Base-by-base conservation (phyloP, 2,113 vertebrate species). In the Rhabdornis inornatus region DNA sequence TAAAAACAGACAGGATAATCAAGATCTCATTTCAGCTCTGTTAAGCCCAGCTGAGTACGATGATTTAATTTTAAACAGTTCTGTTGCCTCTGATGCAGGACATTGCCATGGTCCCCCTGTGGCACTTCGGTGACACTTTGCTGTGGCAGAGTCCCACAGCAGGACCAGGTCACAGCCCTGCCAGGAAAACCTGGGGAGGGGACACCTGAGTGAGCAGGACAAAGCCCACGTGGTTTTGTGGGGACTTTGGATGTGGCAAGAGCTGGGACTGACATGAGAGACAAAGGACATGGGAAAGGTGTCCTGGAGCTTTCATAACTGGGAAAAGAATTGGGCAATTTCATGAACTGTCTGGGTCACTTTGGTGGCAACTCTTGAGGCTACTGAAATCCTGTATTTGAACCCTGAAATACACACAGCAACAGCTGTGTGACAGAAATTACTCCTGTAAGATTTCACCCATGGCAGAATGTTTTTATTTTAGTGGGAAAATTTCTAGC, bases 1-100 rank as follows among this genome's bases (percentile, higher is more conserved):
- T 96, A 93, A 96, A 89, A 92, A 84, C 79, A 95, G 63, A 47
- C 13, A 50, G 71, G 68, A 81, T 81, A 90, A 90, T 86, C 35
- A 81, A 92, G 75, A 86, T 63, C 27, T 80, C 53, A 83, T 90
- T 90, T 88, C 40, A 80, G 76, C 31, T 71, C 79, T 59, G 5
- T 63, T 63, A 25, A 88, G 49, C 64, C 79, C 92, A 83, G 52
- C 59, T 56, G 90, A 97, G 39, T 24, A 27, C 0, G 0, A 44
- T 30, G 68, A 69, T 87, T 77, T 89, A 37, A 92, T 83, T 92
- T 92, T 37, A 70, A 94, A 27, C 42, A 63, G 30, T 17, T 37
- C 42, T 10, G 0, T 14, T 71, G 45, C 25, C 60, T 68, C 47
- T 69, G 47, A 37, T 4, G 37, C 64, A 83, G 78, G 76, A 31